These are phyloP conservation scores for Meriones psammophilus DNA, from an alignment of 2,797 vertebrate genomes.

Conservation along the genomic window DNA sequence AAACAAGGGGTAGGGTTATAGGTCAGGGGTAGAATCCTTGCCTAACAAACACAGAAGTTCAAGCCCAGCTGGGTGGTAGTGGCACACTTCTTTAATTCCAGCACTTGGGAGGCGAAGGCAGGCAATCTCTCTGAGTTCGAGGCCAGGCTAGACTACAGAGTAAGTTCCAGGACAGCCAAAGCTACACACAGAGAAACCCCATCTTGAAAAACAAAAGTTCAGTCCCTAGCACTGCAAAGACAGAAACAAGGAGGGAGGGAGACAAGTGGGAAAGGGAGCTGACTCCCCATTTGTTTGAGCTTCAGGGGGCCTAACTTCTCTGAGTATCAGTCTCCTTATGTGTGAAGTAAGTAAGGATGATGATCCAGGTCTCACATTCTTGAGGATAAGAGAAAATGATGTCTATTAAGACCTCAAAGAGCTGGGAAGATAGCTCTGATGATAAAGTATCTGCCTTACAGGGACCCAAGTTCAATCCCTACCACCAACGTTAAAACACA, in stretches of 20 bases:
- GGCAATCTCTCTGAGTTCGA: too few species aligned
- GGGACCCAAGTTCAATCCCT: too few species aligned
- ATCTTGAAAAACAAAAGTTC: neutral
- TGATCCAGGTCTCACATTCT: neutral
- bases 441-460: neutral
- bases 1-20: neutral
- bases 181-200: too few species aligned
- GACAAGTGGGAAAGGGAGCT: neutral
- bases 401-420: neutral
- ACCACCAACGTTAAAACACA: neutral
- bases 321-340: neutral
- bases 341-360: neutral
- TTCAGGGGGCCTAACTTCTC: neutral
- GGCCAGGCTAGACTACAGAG: too few species aligned
- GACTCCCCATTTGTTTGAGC: neutral
- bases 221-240: neutral
- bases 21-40: neutral
- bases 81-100: too few species aligned
- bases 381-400: conserved; percentile 9
- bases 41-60: neutral
- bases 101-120: too few species aligned
- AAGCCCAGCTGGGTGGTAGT: too few species aligned
- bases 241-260: neutral
- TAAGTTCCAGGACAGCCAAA: too few species aligned
- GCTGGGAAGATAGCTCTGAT: neutral